Conservation (phyloP, 2,888 invertebrate genomes). For the Julus scandinavius region DNA sequence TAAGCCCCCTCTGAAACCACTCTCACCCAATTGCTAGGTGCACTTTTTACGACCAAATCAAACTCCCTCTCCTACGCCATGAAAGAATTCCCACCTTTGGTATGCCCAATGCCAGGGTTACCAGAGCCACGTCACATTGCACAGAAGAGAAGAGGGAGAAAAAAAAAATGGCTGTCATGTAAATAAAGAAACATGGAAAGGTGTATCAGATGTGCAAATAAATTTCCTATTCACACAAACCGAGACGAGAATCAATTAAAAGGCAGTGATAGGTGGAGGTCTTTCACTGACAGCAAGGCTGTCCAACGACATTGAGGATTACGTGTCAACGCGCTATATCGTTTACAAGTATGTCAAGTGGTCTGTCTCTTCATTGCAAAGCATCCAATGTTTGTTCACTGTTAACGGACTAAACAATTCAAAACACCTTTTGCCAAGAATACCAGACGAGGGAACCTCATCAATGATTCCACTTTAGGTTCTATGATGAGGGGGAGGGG, state of each 20-base stretch:
- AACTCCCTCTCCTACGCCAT: not conserved
- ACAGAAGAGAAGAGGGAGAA: not conserved
- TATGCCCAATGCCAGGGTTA: not conserved
- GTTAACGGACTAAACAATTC: constrained; percentile 31
- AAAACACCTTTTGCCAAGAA: constrained; percentile 5
- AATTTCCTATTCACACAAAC: constrained; percentile 40
- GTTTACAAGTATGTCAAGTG: constrained; percentile 39
- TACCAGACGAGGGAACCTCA: not conserved
- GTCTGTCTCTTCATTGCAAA: not conserved
- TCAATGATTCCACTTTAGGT: not conserved
- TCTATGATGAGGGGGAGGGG: not conserved
- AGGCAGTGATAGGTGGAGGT: constrained; percentile 15
- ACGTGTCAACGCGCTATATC: not conserved
- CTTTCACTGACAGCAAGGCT: constrained; percentile 36
- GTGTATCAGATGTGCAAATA: constrained; percentile 40
- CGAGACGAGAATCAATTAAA: constrained; percentile 8
- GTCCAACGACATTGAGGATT: constrained; percentile 40
- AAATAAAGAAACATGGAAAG: constrained; percentile 44
- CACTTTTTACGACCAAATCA: constrained; percentile 30
- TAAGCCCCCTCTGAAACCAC: not conserved
- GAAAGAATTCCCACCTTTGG: not conserved
- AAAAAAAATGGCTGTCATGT: constrained; percentile 16
- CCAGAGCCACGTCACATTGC: not conserved
- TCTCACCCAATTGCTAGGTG: constrained; percentile 42
- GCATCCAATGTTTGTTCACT: not conserved